phyloP scores from a whole-genome alignment of 2,797 vertebrate genomes.

The Peromyscus eremicus region DNA sequence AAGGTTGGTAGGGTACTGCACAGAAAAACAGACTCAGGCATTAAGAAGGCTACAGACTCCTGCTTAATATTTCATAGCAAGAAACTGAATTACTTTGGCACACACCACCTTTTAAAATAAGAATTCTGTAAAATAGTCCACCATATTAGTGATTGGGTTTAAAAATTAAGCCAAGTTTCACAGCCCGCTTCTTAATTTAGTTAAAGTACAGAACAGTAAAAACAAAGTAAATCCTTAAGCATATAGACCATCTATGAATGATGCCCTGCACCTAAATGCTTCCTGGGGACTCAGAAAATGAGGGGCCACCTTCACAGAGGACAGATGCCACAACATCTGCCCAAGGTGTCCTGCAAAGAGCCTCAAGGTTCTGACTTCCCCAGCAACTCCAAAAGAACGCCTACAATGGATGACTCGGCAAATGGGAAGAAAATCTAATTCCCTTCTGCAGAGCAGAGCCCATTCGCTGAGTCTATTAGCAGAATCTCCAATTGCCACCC shows the following conservation, averaged over 20 bases:
- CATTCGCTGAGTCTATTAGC: neutral
- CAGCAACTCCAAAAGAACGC: neutral
- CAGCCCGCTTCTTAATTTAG: constrained; percentile 50
- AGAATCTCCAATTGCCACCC: neutral
- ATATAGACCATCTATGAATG: accelerated
- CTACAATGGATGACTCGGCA: neutral
- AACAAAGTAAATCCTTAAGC: neutral
- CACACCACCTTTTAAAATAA: constrained; percentile 38
- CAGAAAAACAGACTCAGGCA: neutral
- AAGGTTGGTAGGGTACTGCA: neutral
- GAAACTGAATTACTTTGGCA: constrained; percentile 54
- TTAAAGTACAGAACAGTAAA: neutral
- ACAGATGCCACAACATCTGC: accelerated
- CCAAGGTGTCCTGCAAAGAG: neutral
- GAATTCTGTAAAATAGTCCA: constrained; percentile 58
- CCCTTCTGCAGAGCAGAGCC: neutral
- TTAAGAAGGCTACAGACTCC: neutral
- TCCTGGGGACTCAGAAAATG: accelerated
- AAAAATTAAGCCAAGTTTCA: constrained; percentile 68
- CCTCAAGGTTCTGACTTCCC: neutral
- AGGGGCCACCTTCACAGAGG: accelerated
- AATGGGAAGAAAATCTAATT: neutral
- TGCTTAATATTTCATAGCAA: constrained; percentile 18
- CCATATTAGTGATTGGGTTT: constrained; percentile 65
- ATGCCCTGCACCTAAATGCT: accelerated